A percentile compares a stretch with the other conserved stretches of the same genome.
phyloP scores from a whole-genome alignment of 2,113 vertebrate species.

The Tetrao urogallus region DNA sequence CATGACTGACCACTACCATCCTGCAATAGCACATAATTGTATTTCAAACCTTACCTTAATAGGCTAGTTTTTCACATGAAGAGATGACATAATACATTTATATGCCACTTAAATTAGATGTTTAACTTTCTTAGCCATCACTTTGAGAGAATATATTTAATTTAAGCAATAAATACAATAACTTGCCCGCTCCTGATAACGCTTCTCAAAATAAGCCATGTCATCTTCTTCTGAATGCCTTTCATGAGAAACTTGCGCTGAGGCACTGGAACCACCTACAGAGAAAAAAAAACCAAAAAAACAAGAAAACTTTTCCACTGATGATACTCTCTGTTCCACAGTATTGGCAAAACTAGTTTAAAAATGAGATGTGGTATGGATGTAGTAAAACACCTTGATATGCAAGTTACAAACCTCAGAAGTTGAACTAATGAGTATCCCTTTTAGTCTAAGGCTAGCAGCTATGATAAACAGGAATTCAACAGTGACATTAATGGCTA shows the following conservation, averaged over 20 bases:
- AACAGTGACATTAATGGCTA: neutral
- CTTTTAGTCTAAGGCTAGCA: neutral
- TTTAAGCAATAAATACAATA: neutral
- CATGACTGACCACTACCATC: neutral
- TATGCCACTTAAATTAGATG: neutral
- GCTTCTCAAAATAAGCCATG: constrained; percentile 82
- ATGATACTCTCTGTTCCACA: neutral
- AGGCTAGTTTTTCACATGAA: neutral
- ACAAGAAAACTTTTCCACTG: neutral
- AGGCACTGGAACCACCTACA: constrained; percentile 57
- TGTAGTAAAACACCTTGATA: neutral
- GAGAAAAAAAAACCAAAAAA: neutral
- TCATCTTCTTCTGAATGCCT: constrained; percentile 75
- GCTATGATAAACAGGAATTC: neutral
- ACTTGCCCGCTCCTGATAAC: constrained; percentile 79
- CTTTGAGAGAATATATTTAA: neutral
- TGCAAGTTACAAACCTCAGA: neutral
- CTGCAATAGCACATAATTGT: neutral
- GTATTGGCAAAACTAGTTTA: neutral
- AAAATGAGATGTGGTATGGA: neutral
- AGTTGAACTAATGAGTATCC: neutral
- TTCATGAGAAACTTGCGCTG: constrained; percentile 57
- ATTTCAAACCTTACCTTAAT: neutral
- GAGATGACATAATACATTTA: neutral
- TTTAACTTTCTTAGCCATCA: neutral